Percentiles rank a stretch among this genome's conserved stretches.
Evolutionary conservation across 2,113 vertebrate genomes (phyloP).

Genomic region (Zosterops japonicus): DNA sequence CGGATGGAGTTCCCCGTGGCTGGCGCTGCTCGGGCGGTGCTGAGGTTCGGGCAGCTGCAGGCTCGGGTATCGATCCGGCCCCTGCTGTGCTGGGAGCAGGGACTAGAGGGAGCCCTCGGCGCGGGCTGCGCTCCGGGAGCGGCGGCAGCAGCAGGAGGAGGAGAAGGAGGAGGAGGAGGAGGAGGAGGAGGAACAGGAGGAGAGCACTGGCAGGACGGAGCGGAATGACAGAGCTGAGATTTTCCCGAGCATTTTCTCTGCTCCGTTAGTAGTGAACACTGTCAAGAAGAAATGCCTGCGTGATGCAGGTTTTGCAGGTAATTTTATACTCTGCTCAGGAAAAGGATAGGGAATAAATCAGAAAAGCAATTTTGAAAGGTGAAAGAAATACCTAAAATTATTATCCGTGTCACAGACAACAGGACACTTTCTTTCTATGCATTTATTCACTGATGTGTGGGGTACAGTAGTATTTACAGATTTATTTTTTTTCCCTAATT

Average conservation of each 20-base stretch:
- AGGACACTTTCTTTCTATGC: not conserved
- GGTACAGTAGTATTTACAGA: not conserved
- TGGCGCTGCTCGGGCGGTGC: not conserved
- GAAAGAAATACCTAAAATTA: not conserved
- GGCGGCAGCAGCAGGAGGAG: not conserved
- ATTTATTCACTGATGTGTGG: not conserved
- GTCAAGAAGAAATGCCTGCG: not conserved
- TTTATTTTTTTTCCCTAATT: not conserved
- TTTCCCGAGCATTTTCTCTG: not conserved
- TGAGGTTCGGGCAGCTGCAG: not conserved
- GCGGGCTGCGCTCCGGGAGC: not conserved
- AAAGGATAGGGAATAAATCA: not conserved
- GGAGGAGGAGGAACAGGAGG: not conserved
- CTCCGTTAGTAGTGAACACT: not conserved
- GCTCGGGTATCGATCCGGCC: not conserved
- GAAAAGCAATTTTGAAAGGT: not conserved
- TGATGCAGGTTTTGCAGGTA: not conserved
- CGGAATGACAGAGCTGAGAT: not conserved
- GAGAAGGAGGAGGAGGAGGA: too few species aligned
- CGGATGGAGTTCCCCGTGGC: not conserved
- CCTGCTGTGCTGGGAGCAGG: constrained; percentile 46
- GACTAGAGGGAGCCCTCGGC: constrained; percentile 78
- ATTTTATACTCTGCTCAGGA: not conserved
- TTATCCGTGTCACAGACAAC: not conserved
- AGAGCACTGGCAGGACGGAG: not conserved